phyloP scores from a whole-genome alignment of 2,888 invertebrate species.

The Azorinus chamasolen region DNA sequence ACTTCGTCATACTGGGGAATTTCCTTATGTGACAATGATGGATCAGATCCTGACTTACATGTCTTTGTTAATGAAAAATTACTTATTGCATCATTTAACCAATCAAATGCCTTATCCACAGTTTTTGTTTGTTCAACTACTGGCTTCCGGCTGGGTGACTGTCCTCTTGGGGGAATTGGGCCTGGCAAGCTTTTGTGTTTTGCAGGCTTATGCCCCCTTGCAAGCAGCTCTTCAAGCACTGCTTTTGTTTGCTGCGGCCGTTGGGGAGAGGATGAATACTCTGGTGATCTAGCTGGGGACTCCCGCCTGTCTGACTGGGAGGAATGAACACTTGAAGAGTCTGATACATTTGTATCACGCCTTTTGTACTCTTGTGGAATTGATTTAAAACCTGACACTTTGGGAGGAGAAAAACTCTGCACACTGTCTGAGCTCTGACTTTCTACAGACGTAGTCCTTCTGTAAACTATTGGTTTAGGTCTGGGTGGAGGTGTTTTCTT shows the following conservation, averaged over 20 bases:
- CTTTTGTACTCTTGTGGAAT: conserved; percentile 51
- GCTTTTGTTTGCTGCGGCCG: conserved; percentile 45
- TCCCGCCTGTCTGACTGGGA: conserved; percentile 21
- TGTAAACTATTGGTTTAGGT: conserved; percentile 65
- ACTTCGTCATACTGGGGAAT: conserved; percentile 73
- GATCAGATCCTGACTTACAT: conserved; percentile 51
- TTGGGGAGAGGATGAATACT: conserved; percentile 23
- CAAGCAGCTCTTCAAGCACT: conserved; percentile 51
- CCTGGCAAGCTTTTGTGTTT: conserved; percentile 6
- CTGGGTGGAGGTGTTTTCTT: conserved; percentile 48
- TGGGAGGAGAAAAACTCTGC: conserved; percentile 58
- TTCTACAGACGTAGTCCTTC: conserved; percentile 57
- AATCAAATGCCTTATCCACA: conserved; percentile 86
- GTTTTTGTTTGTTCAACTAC: conserved; percentile 51
- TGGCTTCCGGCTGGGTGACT: conserved; percentile 5
- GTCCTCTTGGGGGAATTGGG: conserved; percentile 30
- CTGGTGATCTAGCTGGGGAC: background rate
- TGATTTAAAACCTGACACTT: conserved; percentile 53
- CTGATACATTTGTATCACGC: conserved; percentile 30
- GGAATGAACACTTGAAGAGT: conserved; percentile 27
- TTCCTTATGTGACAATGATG: conserved; percentile 14
- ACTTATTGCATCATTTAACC: conserved; percentile 86
- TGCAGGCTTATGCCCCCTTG: conserved; percentile 11
- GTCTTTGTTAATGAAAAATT: conserved; percentile 69
- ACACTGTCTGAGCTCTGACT: conserved; percentile 57